Conservation (phyloP, 2,113 vertebrate species). For the Dinomys branickii region DNA sequence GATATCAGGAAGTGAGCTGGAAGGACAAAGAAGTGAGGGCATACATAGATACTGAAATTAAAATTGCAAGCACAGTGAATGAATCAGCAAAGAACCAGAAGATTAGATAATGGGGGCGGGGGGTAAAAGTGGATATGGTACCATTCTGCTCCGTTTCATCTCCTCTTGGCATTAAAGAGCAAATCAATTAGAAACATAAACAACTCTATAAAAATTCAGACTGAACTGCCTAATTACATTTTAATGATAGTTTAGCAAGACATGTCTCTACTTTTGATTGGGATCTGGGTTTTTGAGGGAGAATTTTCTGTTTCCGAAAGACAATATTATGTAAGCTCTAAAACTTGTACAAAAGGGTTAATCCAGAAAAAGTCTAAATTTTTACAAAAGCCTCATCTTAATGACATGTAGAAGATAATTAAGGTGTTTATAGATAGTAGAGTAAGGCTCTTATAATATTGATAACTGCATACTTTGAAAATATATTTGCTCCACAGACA, state of each 20-base stretch:
- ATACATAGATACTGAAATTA: neutral
- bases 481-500: slow-evolving; percentile 25
- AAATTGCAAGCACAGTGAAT: neutral
- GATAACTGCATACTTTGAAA: slow-evolving; percentile 32
- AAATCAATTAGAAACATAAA: slow-evolving; percentile 23
- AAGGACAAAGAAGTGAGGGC: neutral
- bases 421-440: neutral
- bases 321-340: neutral
- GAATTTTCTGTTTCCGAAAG: slow-evolving; percentile 37
- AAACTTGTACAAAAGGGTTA: slow-evolving; percentile 25
- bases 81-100: neutral
- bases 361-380: slow-evolving; percentile 28
- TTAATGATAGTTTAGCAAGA: slow-evolving; percentile 33
- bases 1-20: neutral
- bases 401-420: neutral
- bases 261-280: neutral
- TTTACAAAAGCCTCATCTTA: slow-evolving; percentile 25
- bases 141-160: neutral
- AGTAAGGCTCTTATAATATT: neutral
- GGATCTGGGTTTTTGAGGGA: neutral
- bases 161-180: neutral
- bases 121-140: neutral
- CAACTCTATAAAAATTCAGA: slow-evolving; percentile 5
- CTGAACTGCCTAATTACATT: neutral
- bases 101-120: neutral